A percentile compares a stretch with the other conserved stretches of the same genome.
These are phyloP conservation scores for Phrynocephalus guinanensis DNA, from an alignment of 2,797 vertebrate species.

Conservation along the genomic window DNA sequence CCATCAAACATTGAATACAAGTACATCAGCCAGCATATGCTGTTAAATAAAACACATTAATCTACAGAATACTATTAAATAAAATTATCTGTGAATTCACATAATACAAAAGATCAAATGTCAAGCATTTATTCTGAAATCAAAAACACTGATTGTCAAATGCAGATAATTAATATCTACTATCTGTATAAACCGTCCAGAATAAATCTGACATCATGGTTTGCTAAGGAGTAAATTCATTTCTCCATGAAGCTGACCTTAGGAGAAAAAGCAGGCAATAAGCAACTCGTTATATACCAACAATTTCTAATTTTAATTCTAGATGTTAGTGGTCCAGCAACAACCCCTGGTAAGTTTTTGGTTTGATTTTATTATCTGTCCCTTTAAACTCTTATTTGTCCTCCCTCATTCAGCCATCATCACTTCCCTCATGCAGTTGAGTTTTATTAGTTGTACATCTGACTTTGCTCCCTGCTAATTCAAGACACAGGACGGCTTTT, in stretches of 20 bases:
- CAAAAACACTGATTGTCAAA: neutral
- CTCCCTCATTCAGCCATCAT: neutral
- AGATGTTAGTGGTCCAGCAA: neutral
- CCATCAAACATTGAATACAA: neutral
- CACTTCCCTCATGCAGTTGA: neutral
- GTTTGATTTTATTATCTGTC: constrained; percentile 4
- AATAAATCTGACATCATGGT: neutral
- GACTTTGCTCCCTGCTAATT: neutral
- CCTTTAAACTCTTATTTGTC: neutral
- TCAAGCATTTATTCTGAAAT: neutral
- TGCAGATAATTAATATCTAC: neutral
- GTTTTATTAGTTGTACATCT: neutral
- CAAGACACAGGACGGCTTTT: too few species aligned
- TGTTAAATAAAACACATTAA: neutral
- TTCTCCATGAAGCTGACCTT: constrained; percentile 22
- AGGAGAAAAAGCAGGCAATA: neutral
- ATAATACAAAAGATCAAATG: neutral
- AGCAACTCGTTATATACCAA: constrained; percentile 29
- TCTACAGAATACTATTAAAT: neutral
- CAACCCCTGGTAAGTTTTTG: constrained; percentile 60
- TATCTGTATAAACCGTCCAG: neutral
- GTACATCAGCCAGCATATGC: neutral
- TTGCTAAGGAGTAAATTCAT: neutral
- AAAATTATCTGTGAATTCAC: neutral
- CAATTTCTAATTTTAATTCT: constrained; percentile 50